Evolutionary conservation across 2,797 vertebrate genomes (phyloP), one percentile per base, ranked within the genome.

Genomic region (Luscinia megarhynchos): DNA sequence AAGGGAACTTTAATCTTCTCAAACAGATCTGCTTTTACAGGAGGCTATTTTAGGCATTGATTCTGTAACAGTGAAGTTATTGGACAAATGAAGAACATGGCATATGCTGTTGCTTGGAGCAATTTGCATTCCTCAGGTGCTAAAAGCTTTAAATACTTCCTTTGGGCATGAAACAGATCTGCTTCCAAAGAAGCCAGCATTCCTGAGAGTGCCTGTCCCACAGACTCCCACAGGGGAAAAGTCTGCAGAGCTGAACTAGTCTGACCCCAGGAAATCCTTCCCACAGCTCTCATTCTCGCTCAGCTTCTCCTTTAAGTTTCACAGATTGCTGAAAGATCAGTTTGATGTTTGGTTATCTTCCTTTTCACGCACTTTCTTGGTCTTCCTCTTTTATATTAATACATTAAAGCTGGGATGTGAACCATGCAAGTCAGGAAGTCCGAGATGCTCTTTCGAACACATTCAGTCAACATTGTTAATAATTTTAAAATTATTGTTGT

Each of bases 191-290:
- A 88, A 84, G 73, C 29, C 89, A 86, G 87, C 92, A 89, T 92
- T 96, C 69, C 89, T 87, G 64, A 94, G 72, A 85, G 62, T 53
- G 82, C 66, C 90, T 78, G 72, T 96, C 82, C 92, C 82, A 82
- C 90, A 90, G 84, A 90, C 75, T 92, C 81, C 92, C 81, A 87
- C 69, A 84, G 54, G 64, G 75, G 61, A 87, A 92, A 87, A 73
- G 92, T 76, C 89, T 89, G 92, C 78, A 66, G 75, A 53, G 82
- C 66, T 95, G 94, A 95, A 95, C 91, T 91, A 77, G 62, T 21
- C 75, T 96, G 91, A 96, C 95, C 93, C 85, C 94, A 95, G 94
- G 94, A 96, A 96, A 87, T 90, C 70, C 85, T 94, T 88, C 57
- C 55, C 70, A 84, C 59, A 63, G 43, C 83, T 94, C 69, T 85